These are phyloP conservation scores for Littorina saxatilis DNA, from an alignment of 1,140 invertebrate genomes.

Conservation along the genomic window DNA sequence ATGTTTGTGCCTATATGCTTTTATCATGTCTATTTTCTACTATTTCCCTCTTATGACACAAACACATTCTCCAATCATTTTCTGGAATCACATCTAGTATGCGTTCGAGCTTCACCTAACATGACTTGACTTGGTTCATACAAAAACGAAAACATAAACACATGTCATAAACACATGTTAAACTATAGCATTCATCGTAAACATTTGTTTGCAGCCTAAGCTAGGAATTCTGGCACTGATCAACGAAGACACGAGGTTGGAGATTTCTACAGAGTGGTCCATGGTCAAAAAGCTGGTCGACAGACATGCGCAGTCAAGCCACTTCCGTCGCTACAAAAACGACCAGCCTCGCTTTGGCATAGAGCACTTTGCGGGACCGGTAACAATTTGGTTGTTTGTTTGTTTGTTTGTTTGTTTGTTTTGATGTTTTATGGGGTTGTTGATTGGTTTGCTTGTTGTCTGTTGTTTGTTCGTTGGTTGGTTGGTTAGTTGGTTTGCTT, in stretches of 20 bases:
- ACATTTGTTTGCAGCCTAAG: too few species aligned
- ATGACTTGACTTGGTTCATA: neutral
- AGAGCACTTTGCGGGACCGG: constrained; percentile 64
- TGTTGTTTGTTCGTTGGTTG: too few species aligned
- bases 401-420: neutral
- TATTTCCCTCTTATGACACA: too few species aligned
- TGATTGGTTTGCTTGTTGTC: too few species aligned
- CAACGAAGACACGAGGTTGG: constrained; percentile 63
- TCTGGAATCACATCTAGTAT: neutral
- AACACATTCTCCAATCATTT: too few species aligned
- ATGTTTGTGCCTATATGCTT: too few species aligned
- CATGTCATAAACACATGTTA: too few species aligned
- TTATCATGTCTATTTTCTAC: too few species aligned
- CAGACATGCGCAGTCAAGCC: constrained; percentile 24
- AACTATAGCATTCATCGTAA: too few species aligned
- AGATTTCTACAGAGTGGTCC: constrained; percentile 85
- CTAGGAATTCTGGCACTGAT: constrained; percentile 58
- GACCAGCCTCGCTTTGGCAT: constrained; percentile 79
- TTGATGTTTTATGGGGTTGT: neutral
- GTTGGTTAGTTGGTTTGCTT: too few species aligned
- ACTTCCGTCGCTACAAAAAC: constrained; percentile 40
- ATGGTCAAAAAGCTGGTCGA: constrained; percentile 94
- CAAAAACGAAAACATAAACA: neutral
- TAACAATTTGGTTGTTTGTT: constrained; percentile 39
- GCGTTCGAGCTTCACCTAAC: neutral